phyloP scores from a whole-genome alignment of 1,140 invertebrate genomes.

The Papilio xuthus region DNA sequence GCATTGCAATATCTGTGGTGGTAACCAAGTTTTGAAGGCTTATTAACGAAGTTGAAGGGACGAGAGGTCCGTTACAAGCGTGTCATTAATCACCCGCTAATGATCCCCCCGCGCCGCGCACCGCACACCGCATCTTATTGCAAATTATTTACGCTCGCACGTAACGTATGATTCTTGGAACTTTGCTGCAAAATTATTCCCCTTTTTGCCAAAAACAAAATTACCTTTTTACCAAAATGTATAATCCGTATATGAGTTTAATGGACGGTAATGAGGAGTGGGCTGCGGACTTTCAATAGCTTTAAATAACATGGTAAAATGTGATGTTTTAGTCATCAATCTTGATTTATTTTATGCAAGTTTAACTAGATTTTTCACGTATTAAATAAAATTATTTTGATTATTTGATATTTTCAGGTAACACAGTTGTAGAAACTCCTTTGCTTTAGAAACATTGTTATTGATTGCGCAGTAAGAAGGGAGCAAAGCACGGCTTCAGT shows the following conservation, averaged over 20 bases:
- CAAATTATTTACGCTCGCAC: slow-evolving; percentile 25
- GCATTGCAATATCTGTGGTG: background rate
- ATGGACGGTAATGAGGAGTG: background rate
- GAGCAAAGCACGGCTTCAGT: slow-evolving; percentile 16
- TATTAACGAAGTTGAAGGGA: slow-evolving; percentile 26
- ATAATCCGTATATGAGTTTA: slow-evolving; percentile 12
- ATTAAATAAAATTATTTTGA: too few relatives aligned
- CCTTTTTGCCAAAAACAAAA: slow-evolving; percentile 11
- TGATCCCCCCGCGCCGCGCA: background rate
- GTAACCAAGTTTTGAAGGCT: slow-evolving; percentile 11
- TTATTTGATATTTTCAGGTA: too few relatives aligned
- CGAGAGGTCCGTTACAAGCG: slow-evolving; percentile 7
- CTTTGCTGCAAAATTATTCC: slow-evolving; percentile 1
- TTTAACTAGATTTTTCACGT: background rate
- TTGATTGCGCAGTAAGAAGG: background rate
- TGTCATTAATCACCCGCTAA: slow-evolving; percentile 23
- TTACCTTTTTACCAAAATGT: slow-evolving; percentile 14
- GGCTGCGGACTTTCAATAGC: background rate
- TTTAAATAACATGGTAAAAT: background rate
- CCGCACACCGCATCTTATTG: background rate
- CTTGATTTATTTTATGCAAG: background rate
- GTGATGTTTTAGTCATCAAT: background rate
- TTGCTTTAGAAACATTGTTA: background rate
- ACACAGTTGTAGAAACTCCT: too few relatives aligned
- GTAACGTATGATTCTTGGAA: slow-evolving; percentile 9